A percentile compares a stretch with the other conserved stretches of the same genome.
Evolutionary conservation across 2,797 vertebrate species (phyloP).

Genomic region (Amblyopsis hoosieri): DNA sequence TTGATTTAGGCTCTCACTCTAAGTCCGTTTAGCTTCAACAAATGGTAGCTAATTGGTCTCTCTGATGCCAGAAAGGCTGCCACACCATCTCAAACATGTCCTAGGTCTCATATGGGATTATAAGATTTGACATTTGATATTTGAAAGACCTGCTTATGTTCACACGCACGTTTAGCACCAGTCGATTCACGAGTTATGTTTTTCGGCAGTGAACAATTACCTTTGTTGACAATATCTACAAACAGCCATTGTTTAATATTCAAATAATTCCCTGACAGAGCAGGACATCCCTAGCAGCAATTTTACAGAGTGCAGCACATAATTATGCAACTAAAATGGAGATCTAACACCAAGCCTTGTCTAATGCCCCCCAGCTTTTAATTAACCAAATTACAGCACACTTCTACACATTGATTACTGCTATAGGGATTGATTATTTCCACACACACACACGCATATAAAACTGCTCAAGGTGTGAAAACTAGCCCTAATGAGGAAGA

Average conservation of each 20-base stretch:
- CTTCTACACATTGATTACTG: constrained; percentile 76
- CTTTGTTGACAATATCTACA: constrained; percentile 52
- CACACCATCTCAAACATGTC: constrained; percentile 27
- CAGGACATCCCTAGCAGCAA: constrained; percentile 70
- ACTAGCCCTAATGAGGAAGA: constrained; percentile 51
- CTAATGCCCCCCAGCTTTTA: constrained; percentile 80
- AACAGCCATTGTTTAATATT: constrained; percentile 80
- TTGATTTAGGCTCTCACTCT: constrained; percentile 55
- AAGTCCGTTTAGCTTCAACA: constrained; percentile 55
- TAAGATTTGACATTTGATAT: constrained; percentile 27
- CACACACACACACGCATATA: constrained; percentile 25
- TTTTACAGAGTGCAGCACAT: constrained; percentile 71
- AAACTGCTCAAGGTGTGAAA: constrained; percentile 58
- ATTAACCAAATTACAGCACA: constrained; percentile 81
- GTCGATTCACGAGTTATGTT: constrained; percentile 16
- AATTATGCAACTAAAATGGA: constrained; percentile 77
- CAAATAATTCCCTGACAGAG: constrained; percentile 48
- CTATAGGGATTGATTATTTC: constrained; percentile 74
- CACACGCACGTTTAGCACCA: constrained; percentile 28
- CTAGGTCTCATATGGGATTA: constrained; percentile 20
- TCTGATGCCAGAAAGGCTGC: constrained; percentile 30
- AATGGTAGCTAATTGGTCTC: constrained; percentile 55
- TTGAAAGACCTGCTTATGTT: constrained; percentile 24
- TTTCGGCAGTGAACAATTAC: constrained; percentile 54
- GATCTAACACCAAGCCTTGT: constrained; percentile 62